phyloP scores from a whole-genome alignment of 1,140 invertebrate genomes.

The Oppia nitens region DNA sequence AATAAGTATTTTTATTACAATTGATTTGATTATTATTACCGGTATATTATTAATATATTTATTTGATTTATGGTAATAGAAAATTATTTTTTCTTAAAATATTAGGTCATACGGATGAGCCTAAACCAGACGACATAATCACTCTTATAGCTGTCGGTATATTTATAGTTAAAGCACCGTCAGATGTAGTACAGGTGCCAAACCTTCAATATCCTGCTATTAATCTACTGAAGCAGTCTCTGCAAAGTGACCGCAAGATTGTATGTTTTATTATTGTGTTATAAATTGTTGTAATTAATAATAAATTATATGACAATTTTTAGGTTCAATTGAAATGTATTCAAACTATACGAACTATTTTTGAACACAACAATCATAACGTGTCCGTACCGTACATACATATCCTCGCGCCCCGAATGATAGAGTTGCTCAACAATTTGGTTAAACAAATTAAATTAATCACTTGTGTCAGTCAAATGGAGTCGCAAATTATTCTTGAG shows the following conservation, averaged over 20 bases:
- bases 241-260: slow-evolving; percentile 51
- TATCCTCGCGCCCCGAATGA: slow-evolving; percentile 42
- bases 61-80: too few species aligned
- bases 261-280: slow-evolving; percentile 33
- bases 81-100: slow-evolving; percentile 17
- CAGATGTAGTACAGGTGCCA: slow-evolving; percentile 51
- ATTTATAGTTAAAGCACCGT: slow-evolving; percentile 61
- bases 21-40: too few species aligned
- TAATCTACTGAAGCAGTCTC: slow-evolving; percentile 72
- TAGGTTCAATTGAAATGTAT: slow-evolving; percentile 57
- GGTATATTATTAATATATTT: too few species aligned
- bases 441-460: slow-evolving; percentile 5
- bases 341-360: slow-evolving; percentile 54
- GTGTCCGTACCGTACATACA: slow-evolving; percentile 63
- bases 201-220: slow-evolving; percentile 80
- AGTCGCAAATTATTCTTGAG: slow-evolving; percentile 37
- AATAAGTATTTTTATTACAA: too few species aligned
- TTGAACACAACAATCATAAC: slow-evolving; percentile 45
- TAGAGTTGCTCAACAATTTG: slow-evolving; percentile 22
- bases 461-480: slow-evolving; percentile 16
- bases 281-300: slow-evolving; percentile 19
- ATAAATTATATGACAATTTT: slow-evolving; percentile 12
- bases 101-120: slow-evolving; percentile 49
- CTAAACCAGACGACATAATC: slow-evolving; percentile 60
- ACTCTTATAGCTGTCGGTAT: slow-evolving; percentile 71